phyloP scores from a whole-genome alignment of 2,797 vertebrate species.

The Cirrhinus molitorella region DNA sequence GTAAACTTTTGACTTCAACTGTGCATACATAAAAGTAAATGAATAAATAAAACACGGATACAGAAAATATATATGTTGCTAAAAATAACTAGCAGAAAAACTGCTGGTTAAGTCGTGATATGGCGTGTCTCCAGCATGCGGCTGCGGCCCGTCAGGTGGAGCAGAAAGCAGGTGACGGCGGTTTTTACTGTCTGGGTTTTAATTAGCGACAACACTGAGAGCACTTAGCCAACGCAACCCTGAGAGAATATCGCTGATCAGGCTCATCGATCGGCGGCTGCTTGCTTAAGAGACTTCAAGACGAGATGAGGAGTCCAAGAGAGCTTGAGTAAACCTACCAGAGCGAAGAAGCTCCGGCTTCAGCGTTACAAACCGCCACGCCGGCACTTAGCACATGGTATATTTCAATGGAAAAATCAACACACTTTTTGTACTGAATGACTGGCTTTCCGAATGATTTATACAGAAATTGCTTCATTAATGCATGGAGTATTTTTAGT shows the following conservation, averaged over 20 bases:
- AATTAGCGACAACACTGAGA: conserved; percentile 64
- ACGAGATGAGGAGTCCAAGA: neutral
- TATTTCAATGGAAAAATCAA: neutral
- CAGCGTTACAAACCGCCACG: neutral
- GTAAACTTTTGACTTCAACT: no score
- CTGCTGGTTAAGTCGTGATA: neutral
- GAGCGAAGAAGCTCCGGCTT: conserved; percentile 15
- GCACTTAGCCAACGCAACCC: conserved; percentile 60
- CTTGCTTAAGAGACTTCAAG: conserved; percentile 54
- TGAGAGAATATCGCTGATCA: conserved; percentile 64
- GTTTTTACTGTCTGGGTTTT: conserved; percentile 52
- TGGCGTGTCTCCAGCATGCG: neutral
- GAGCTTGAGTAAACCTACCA: conserved; percentile 20
- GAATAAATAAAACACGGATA: neutral
- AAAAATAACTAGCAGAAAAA: neutral
- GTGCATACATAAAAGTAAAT: no score
- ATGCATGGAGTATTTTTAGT: neutral
- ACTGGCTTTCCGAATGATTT: neutral
- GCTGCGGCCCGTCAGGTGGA: conserved; percentile 39
- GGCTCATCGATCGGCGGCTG: conserved; percentile 55
- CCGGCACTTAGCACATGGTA: neutral
- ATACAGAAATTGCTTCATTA: neutral
- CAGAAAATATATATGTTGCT: neutral
- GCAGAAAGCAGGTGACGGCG: conserved; percentile 35
- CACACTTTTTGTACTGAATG: neutral